Evolutionary conservation across 2,797 vertebrate genomes (phyloP).

Genomic region (Alcedo atthis): DNA sequence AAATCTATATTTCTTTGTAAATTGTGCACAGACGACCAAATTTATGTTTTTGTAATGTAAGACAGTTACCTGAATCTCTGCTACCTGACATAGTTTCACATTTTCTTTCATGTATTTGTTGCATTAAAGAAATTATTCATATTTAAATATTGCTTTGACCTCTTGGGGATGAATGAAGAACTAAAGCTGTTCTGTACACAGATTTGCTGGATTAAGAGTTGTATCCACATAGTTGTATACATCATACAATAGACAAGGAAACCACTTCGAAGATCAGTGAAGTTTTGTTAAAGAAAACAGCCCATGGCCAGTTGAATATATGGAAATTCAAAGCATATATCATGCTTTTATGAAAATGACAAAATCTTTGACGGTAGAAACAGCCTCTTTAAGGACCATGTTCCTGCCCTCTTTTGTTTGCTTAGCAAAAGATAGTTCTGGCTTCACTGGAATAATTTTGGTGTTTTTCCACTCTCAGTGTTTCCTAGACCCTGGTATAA

Average conservation of each 20-base stretch:
- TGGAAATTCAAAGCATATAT: background rate
- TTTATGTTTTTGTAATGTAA: background rate
- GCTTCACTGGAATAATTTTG: background rate
- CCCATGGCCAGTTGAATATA: background rate
- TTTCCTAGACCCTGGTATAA: background rate
- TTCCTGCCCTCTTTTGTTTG: background rate
- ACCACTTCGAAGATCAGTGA: background rate
- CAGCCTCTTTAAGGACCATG: accelerated
- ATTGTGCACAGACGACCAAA: background rate
- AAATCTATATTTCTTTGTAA: background rate
- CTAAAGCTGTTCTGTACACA: background rate
- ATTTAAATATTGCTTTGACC: background rate
- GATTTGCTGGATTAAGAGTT: background rate
- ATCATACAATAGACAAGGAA: background rate
- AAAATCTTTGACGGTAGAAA: background rate
- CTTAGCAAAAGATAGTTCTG: background rate
- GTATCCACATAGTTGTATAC: background rate
- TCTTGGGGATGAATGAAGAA: background rate
- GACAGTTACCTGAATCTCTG: background rate
- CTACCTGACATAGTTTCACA: background rate
- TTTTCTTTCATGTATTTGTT: constrained; percentile 6
- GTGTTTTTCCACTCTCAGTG: background rate
- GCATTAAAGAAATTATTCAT: background rate
- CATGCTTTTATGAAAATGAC: background rate
- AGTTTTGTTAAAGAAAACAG: background rate